Conservation (phyloP, 2,113 vertebrate species). For the Lepisosteus osseus region DNA sequence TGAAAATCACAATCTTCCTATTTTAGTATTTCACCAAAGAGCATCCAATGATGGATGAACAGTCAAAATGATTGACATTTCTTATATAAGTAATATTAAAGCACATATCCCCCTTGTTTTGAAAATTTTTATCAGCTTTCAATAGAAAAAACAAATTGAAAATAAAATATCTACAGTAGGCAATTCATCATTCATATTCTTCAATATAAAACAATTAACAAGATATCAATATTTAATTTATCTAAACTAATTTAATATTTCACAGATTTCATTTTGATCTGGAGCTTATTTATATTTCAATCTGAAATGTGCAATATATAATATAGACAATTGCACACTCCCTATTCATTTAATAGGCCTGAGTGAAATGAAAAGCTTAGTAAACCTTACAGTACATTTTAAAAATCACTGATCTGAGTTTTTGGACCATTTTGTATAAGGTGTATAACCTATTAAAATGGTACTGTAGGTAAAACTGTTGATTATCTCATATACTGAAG, state of each 20-base stretch:
- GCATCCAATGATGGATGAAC: conserved; percentile 24
- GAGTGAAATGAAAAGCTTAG: too few relatives aligned
- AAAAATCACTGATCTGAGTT: too few relatives aligned
- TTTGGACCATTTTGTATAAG: too few relatives aligned
- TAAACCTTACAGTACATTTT: too few relatives aligned
- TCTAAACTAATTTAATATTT: conserved; percentile 30
- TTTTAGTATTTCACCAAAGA: background rate
- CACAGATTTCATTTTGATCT: conserved; percentile 32
- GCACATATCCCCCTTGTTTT: conserved; percentile 33
- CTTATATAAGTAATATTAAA: conserved; percentile 28
- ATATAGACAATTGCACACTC: conserved; percentile 8
- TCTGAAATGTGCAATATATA: conserved; percentile 26
- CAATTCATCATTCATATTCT: conserved; percentile 20
- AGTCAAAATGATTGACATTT: conserved; percentile 52
- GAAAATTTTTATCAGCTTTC: conserved; percentile 54
- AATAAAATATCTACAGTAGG: conserved; percentile 36
- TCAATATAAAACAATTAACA: conserved; percentile 7
- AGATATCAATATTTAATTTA: conserved; percentile 10
- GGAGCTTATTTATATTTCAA: conserved; percentile 18
- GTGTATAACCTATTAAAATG: too few relatives aligned
- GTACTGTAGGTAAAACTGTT: too few relatives aligned
- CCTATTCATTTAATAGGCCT: background rate
- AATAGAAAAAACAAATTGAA: conserved; percentile 61
- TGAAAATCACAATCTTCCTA: background rate
- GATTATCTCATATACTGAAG: too few relatives aligned